phyloP scores from a whole-genome alignment of 1,140 invertebrate genomes.

The Drosophila fuyamai region DNA sequence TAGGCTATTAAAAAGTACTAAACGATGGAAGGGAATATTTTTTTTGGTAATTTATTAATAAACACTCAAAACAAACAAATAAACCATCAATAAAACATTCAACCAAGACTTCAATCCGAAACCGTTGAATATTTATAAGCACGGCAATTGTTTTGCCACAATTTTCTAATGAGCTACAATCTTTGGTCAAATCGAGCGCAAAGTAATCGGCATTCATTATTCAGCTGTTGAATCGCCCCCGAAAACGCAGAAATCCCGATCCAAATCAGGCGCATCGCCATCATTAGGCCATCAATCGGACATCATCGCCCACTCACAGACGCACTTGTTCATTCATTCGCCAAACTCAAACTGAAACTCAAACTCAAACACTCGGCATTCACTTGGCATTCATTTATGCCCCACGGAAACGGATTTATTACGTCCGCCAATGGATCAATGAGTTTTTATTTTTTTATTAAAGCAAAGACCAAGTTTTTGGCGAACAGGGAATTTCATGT shows the following conservation, averaged over 20 bases:
- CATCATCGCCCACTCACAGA: slow-evolving; percentile 26
- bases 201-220: slow-evolving; percentile 13
- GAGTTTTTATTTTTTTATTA: slow-evolving; percentile 31
- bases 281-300: slow-evolving; percentile 40
- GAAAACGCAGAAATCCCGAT: neutral
- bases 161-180: slow-evolving; percentile 2
- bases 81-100: neutral
- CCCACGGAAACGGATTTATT: slow-evolving; percentile 33
- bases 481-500: slow-evolving; percentile 24
- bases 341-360: slow-evolving; percentile 16
- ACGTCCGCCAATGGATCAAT: neutral
- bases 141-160: neutral
- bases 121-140: slow-evolving; percentile 12
- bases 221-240: slow-evolving; percentile 6
- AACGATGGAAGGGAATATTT: too few relatives aligned
- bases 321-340: slow-evolving; percentile 23
- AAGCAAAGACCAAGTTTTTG: slow-evolving; percentile 1
- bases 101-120: neutral
- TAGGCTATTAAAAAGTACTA: too few relatives aligned
- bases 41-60: too few relatives aligned
- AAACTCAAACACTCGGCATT: slow-evolving; percentile 31
- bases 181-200: slow-evolving; percentile 9
- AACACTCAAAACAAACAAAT: neutral
- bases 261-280: slow-evolving; percentile 17
- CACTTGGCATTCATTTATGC: slow-evolving; percentile 25